Percentiles rank a stretch among this genome's conserved stretches.
phyloP scores from a whole-genome alignment of 2,888 invertebrate genomes.

The Rhimphoctona megacephalus region DNA sequence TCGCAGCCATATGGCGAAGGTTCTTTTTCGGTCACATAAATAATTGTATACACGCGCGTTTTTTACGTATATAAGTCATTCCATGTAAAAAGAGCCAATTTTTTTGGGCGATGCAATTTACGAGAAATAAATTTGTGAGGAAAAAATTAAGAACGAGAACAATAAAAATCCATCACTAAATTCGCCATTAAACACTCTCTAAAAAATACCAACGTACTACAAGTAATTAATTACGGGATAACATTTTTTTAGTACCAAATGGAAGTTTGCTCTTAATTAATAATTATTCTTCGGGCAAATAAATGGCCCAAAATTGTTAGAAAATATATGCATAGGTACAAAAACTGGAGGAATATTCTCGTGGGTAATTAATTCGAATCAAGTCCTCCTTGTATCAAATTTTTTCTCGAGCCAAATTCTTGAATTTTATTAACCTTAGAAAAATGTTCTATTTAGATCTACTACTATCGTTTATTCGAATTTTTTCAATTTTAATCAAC shows the following conservation, averaged over 20 bases:
- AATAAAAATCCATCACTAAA: not conserved
- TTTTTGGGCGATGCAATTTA: not conserved
- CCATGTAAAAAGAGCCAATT: not conserved
- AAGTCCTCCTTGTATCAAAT: not conserved
- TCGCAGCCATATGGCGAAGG: slow-evolving; percentile 5
- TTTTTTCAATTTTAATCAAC: no score
- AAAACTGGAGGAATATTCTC: not conserved
- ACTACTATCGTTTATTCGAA: no score
- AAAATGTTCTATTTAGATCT: no score
- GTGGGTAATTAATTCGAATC: slow-evolving; percentile 22
- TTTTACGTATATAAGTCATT: not conserved
- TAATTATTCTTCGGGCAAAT: not conserved
- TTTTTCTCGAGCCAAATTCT: not conserved
- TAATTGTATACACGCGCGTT: not conserved
- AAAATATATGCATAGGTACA: no score
- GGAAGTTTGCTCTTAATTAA: not conserved
- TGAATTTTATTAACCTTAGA: slow-evolving; percentile 21
- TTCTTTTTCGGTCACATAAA: slow-evolving; percentile 7
- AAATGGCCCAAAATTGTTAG: not conserved
- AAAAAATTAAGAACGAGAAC: not conserved
- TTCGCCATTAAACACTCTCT: no score
- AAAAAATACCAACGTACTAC: no score
- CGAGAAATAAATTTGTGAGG: no score
- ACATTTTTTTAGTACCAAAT: not conserved
- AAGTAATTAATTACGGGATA: not conserved